phyloP scores from a whole-genome alignment of 1,140 invertebrate genomes.

The Drosophila athabasca region DNA sequence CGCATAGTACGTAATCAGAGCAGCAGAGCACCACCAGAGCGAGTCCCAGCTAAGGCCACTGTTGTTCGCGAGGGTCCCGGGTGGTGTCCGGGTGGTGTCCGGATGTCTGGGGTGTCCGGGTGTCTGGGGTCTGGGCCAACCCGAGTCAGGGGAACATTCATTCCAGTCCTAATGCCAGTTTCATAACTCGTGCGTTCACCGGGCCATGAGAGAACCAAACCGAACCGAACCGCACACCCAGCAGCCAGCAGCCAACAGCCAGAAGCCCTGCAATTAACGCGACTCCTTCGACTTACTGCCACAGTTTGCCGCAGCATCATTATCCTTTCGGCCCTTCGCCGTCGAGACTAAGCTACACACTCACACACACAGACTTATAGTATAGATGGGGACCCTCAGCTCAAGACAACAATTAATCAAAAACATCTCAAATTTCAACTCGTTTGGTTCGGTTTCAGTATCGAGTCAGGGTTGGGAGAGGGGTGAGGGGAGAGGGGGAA shows the following conservation, averaged over 20 bases:
- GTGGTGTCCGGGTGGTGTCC: no score
- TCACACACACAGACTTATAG: slow-evolving; percentile 31
- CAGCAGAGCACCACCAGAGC: slow-evolving; percentile 42
- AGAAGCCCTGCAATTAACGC: slow-evolving; percentile 71
- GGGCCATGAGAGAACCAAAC: slow-evolving; percentile 42
- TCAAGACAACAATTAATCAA: slow-evolving; percentile 59
- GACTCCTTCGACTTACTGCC: slow-evolving; percentile 50
- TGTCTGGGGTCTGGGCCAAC: neutral
- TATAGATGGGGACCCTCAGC: slow-evolving; percentile 14
- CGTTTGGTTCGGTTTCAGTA: slow-evolving; percentile 14
- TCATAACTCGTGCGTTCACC: slow-evolving; percentile 77
- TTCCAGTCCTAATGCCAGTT: slow-evolving; percentile 76
- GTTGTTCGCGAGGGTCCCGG: slow-evolving; percentile 22
- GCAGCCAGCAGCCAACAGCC: neutral
- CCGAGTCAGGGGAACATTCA: slow-evolving; percentile 45
- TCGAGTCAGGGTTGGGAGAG: neutral
- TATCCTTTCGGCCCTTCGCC: slow-evolving; percentile 45
- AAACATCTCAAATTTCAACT: slow-evolving; percentile 56
- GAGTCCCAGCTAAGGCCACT: slow-evolving; percentile 54
- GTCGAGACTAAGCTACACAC: slow-evolving; percentile 40
- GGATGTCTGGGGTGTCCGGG: no score
- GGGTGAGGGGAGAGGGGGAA: slow-evolving; percentile 2
- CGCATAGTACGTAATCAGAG: slow-evolving; percentile 76
- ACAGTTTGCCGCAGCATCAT: slow-evolving; percentile 46
- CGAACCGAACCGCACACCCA: slow-evolving; percentile 20